Conservation (phyloP, 2,113 vertebrate genomes). For the Indicator maculatus region DNA sequence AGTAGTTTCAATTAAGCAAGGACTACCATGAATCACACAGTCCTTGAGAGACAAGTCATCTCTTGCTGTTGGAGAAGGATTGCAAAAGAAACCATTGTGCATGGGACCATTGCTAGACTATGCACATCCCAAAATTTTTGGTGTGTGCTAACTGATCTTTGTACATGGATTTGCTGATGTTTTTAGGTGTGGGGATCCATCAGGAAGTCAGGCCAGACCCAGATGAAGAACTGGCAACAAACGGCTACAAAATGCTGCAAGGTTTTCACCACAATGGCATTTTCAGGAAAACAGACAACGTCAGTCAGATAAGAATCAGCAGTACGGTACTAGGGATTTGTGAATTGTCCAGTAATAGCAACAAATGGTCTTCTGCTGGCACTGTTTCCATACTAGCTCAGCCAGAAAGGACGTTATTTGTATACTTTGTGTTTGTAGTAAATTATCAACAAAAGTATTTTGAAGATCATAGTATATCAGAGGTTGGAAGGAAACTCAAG, state of each 20-base stretch:
- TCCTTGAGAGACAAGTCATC: conserved; percentile 8
- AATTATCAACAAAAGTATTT: neutral
- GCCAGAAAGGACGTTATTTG: neutral
- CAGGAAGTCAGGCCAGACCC: neutral
- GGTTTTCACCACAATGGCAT: neutral
- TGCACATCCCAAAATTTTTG: neutral
- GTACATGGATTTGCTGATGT: neutral
- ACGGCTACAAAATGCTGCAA: neutral
- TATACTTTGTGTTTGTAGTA: neutral
- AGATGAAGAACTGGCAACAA: neutral
- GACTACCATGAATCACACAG: neutral
- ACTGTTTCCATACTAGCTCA: neutral
- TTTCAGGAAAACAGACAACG: neutral
- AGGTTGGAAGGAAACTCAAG: too few relatives aligned
- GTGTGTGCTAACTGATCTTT: neutral
- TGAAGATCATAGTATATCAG: neutral
- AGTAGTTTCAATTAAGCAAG: neutral
- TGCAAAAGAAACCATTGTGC: neutral
- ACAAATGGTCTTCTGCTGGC: neutral
- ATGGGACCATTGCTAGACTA: neutral
- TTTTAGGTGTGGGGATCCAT: neutral
- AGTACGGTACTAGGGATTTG: neutral
- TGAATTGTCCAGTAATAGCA: neutral
- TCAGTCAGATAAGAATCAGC: neutral
- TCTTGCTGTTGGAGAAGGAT: neutral